Evolutionary conservation across 2,797 vertebrate genomes (phyloP), one percentile per base, ranked within the genome.

Genomic region (Ispidina lecontei): DNA sequence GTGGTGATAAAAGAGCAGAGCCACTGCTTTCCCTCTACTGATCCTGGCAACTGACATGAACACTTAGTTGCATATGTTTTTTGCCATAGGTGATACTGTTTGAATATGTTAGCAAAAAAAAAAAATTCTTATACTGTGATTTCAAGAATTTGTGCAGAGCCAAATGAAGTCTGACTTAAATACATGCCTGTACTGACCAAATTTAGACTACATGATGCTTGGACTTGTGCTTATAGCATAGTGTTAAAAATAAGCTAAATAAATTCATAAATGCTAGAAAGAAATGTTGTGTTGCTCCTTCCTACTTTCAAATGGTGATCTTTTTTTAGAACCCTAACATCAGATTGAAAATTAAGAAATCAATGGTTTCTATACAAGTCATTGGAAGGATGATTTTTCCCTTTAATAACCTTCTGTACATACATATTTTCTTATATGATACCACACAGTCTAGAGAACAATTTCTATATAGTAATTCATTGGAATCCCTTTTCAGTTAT

Each of bases 321-420:
- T 49, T 72, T 58, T 64, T 79, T 76, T 63, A 56, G 25, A 60
- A 89, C 64, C 31, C 43, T 94, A 64, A 84, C 3, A 10, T 28
- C 58, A 89, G 63, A 77, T 72, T 35, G 64, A 86, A 91, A 96
- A 81, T 55, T 20, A 85, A 86, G 49, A 72, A 58, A 87, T 93
- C 37, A 51, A 4, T 92, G 77, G 8, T 55, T 89, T 95, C 72
- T 58, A 7, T 86, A 18, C 60, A 82, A 87, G 72, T 92, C 41
- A 68, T 35, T 82, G 73, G 37, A 93, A 90, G 14, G 60, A 43
- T 91, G 62, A 70, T 91, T 91, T 86, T 84, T 17, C 47, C 51
- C 28, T 81, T 72, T 84, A 72, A 37, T 41, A 84, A 44, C 43
- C 19, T 91, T 74, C 54, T 84, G 6, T 77, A 49, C 17, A 33